Evolutionary conservation across 23 tunicate genomes (phyloP), one percentile per base, ranked within the genome.

Genomic region (Halocynthia aurantium): DNA sequence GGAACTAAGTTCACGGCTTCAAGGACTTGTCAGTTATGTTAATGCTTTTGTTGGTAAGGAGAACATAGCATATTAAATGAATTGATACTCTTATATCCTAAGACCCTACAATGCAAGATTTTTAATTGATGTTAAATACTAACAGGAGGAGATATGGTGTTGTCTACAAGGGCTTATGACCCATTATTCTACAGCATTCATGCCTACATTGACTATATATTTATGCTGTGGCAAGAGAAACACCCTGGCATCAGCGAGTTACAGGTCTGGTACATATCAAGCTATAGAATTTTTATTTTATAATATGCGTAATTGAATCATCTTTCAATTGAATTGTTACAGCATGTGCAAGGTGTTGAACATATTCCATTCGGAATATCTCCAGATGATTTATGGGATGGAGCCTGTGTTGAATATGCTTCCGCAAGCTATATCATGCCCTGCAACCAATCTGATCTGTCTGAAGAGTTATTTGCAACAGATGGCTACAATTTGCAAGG

Each of bases 401-500:
- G 96, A 0, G 85, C 83, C 8, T 89, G 96, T 62, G 85, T 70
- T 15, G 61, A 75, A 52, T 89, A 89, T 69, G 86, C 60, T 5
- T 53, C 62, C 50, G 50, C 51, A 51, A 67, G 79, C 49, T 51
- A 55, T 22, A 51, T 50, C 22, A 50, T 82, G 8, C 83, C 96
- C 2, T 89, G 96, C 78, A 89, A 89, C 63, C 57, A 54, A 22
- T 67, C 88, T 52, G 72, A 17, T 52, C 52, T 49, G 20, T 75
- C 88, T 18, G 49, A 76, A 6, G 69, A 83, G 11, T 52, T 20
- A 6, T 89, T 89, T 70, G 88, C 72, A 7, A 69, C 69, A 52
- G 96, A 89, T 69, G 96, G 96, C 7, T 89, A 18, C 51, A 89
- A 84, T 61, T 58, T 80, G 22, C 88, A 89, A 84, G 96, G 96